Conservation (phyloP, 2,113 vertebrate species). For the Ammodytes dubius region DNA sequence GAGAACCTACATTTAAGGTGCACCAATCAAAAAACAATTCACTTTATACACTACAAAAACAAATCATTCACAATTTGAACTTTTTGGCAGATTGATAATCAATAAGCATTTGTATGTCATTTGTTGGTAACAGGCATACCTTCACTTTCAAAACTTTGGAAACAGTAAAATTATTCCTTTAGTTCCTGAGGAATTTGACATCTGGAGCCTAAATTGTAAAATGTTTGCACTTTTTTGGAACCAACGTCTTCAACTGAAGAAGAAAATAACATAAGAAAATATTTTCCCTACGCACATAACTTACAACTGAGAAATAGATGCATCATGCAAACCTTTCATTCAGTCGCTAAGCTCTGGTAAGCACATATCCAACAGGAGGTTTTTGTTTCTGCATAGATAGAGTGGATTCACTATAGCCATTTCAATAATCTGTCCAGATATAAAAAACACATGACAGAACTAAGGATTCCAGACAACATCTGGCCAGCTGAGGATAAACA, state of each 20-base stretch:
- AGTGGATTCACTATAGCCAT: constrained; percentile 50
- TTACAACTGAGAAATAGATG: constrained; percentile 22
- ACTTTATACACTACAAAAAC: neutral
- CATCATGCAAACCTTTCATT: constrained; percentile 20
- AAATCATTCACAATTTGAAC: neutral
- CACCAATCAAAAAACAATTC: no score
- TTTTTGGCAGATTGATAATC: neutral
- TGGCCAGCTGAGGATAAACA: constrained; percentile 41
- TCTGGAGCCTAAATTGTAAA: neutral
- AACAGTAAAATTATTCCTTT: neutral
- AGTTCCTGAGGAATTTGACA: neutral
- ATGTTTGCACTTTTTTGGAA: neutral
- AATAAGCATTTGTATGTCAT: neutral
- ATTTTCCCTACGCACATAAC: neutral
- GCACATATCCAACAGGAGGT: constrained; percentile 55
- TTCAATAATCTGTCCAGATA: constrained; percentile 69
- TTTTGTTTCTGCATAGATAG: constrained; percentile 25
- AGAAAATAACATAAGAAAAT: neutral
- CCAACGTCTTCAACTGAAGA: neutral
- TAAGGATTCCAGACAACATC: constrained; percentile 63
- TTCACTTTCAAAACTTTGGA: neutral
- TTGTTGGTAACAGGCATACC: neutral
- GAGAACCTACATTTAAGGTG: no score
- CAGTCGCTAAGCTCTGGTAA: constrained; percentile 61
- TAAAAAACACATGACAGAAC: constrained; percentile 51